Evolutionary conservation across 2,888 invertebrate genomes (phyloP), one percentile per base, ranked within the genome.

Genomic region (Aphidius colemani): DNA sequence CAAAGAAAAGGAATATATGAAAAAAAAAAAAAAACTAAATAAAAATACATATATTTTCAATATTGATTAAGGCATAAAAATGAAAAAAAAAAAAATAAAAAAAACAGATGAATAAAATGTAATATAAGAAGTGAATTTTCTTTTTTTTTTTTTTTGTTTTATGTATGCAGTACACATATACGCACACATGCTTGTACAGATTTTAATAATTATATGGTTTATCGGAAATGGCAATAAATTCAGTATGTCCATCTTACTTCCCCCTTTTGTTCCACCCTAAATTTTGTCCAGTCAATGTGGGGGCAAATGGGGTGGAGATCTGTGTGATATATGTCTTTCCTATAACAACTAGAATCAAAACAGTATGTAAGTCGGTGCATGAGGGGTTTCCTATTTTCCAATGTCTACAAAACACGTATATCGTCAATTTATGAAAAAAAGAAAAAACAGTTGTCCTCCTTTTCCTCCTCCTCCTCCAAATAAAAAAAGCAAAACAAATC

Each of bases 311-410:
- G 61, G 66, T 68, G 64, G 66, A 70, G 30, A 30, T 5, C 71
- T 70, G 63, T 68, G 73, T 80, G 79, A 80, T 79, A 78, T 78
- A 80, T 76, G 79, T 73, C 75, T 78, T 80, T 75, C 74, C 80
- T 77, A 78, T 79, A 80, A 78, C 76, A 76, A 70, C 74, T 74
- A 72, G 80, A 80, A 79, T 79, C 80, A 80, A 80, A 80, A 80
- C 78, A 80, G 72, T 75, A 72, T 64, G 64, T 60, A 69, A 61
- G 63, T 56, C 53, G 8, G 13, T 53, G 40, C 18, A 30, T 30
- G 45, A 46, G 46, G 46, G 56, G 46, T 39, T n/a, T n/a, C n/a
- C n/a, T n/a, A 45, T 18, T 46, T 45, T 30, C 5, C 30, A 30
- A 30, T 30, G 30, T 30, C 30, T 30, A 30, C 30, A 3, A 30